These are phyloP conservation scores for Heterodera schachtii DNA, from an alignment of 1,140 invertebrate species.

Conservation along the genomic window DNA sequence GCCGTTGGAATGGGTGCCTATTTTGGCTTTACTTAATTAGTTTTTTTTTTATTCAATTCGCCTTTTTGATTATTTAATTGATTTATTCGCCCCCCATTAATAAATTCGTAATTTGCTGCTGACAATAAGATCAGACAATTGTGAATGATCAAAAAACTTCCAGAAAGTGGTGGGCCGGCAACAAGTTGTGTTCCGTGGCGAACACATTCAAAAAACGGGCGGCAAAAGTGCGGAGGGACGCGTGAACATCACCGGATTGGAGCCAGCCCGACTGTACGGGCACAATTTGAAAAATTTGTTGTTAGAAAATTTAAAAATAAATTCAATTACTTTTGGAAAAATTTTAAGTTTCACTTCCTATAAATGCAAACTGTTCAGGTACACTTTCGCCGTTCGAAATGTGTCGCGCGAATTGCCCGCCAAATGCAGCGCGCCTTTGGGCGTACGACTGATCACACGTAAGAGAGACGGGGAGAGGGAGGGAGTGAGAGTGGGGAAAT, in stretches of 20 bases:
- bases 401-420: slow-evolving; percentile 50
- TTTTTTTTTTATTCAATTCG: too few relatives aligned
- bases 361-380: slow-evolving; percentile 10
- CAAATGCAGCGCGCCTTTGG: slow-evolving; percentile 47
- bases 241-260: slow-evolving; percentile 39
- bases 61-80: too few relatives aligned
- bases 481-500: too few relatives aligned
- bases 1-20: too few relatives aligned
- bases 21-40: too few relatives aligned
- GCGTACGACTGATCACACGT: slow-evolving; percentile 14
- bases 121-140: too few relatives aligned
- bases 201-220: slow-evolving; percentile 42
- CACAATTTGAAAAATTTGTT: neutral
- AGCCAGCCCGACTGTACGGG: neutral
- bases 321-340: neutral
- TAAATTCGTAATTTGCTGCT: slow-evolving; percentile 9
- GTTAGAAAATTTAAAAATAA: too few relatives aligned
- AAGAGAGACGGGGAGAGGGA: neutral
- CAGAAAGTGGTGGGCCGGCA: slow-evolving; percentile 46
- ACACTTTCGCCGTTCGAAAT: slow-evolving; percentile 58
- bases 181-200: neutral
- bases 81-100: too few relatives aligned
- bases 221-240: slow-evolving; percentile 9
- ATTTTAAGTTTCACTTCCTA: neutral
- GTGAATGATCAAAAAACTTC: slow-evolving; percentile 30